Base-by-base conservation (phyloP, 2,888 invertebrate species). In the Eupithecia subfuscata region DNA sequence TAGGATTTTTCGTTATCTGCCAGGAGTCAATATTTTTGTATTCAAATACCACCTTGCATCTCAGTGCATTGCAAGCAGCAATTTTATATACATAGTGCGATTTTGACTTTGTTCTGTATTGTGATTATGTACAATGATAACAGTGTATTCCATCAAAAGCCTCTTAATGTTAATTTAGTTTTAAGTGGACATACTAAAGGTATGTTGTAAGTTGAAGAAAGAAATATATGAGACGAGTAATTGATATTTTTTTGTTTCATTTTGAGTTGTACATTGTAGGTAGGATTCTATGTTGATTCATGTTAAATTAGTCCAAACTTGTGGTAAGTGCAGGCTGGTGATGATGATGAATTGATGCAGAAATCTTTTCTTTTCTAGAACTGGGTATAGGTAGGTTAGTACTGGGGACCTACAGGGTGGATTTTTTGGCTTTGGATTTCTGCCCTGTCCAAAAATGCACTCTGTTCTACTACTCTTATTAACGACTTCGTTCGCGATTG, bases 1-100 rank as follows among this genome's bases (percentile, higher is more conserved):
- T 65, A 73, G 22, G 25, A 9, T 60, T 64, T 22, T 64, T 71
- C 52, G n/a, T n/a, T 34, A 2, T 56, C 25, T n/a, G 65, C 45
- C 45, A 73, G 67, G 40, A 72, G 70, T 56, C 52, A 69, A 70
- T 70, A 73, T 75, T 73, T 86, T 88, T 88, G 84, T 88, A 88
- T 85, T 82, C 79, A 56, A 69, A 64, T 52, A 70, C 18, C 72
- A 56, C 67, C 52, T 60, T 70, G 65, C 22, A 82, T 84, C 75
- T 85, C 78, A 82, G 82, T n/a, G 81, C 82, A 76, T 83, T 84
- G 56, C 40, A 37, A 40, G n/a, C 11, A 11, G 8, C 3, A 22
- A n/a, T 40, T 68, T 68, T 43, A 14, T 40, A 16, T 22, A 25
- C 12, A 37, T 14, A 67, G 40, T 67, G 37, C 4, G n/a, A 22